Evolutionary conservation across 2,113 vertebrate genomes (phyloP), one percentile per base, ranked within the genome.

Genomic region (Hyperoodon ampullatus): DNA sequence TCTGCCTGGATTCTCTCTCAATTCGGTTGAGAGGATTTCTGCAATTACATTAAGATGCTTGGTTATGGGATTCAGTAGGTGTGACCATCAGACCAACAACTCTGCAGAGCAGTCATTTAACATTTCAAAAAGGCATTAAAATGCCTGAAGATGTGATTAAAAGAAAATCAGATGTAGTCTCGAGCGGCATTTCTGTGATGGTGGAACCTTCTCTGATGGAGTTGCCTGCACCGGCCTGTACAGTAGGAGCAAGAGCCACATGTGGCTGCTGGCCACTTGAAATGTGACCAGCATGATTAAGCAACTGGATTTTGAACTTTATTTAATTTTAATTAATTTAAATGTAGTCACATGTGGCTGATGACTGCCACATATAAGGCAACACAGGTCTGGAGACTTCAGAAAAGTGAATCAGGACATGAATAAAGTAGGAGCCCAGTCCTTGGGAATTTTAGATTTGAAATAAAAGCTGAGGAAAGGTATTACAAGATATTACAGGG

Each of bases 31-130:
- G 81, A 60, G n/a, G 14, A 50, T 68, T 95, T 95, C 63, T 85
- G 77, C 91, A 88, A 68, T 85, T 66, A 95, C 13, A 33, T 63
- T 70, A 81, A 96, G 88, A 60, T 95, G 21, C 28, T 90, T 83
- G 53, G 26, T 78, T 81, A 85, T 90, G 44, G 44, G 44, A 96
- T 90, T 77, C 47, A 90, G 63, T 60, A 55, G 63, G 15, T 88
- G 2, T 94, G 53, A 80, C 72, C n/a, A 84, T 83, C 55, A 95
- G 84, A 65, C 28, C 44, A 78, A 5, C 88, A 91, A 72, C 63
- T 91, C 82, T 77, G 19, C 16, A 65, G 90, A 93, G 63, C 30
- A 63, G 63, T 88, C 53, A 71, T 66, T 82, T 71, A 60, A 63
- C 61, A 66, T 96, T 91, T 85, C 44, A 63, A 35, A 80, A 90